These are phyloP conservation scores for Ypsolopha scabrella DNA, from an alignment of 2,888 invertebrate genomes.

Conservation along the genomic window DNA sequence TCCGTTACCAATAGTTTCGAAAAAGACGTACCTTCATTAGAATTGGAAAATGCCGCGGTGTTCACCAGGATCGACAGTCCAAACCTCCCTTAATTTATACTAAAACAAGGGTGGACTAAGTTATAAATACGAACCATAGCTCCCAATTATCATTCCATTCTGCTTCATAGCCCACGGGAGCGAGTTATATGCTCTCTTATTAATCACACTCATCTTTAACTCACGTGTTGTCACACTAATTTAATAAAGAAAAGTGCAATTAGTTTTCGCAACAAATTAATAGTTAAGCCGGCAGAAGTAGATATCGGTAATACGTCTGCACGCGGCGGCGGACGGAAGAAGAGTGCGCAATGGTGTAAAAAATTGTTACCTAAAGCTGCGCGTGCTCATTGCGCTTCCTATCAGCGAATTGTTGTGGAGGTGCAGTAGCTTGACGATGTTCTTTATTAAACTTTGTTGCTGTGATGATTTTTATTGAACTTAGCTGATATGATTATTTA, in stretches of 20 bases:
- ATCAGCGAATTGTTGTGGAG: constrained; percentile 2
- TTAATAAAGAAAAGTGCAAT: constrained; percentile 12
- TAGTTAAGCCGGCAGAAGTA: not conserved
- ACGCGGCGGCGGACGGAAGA: constrained; percentile 25
- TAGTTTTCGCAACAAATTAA: not conserved
- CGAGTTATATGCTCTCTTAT: constrained; percentile 18
- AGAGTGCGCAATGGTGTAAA: constrained; percentile 32
- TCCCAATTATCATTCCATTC: constrained; percentile 15
- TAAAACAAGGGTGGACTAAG: not conserved
- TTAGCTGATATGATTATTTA: too few relatives aligned
- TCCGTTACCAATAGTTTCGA: too few relatives aligned
- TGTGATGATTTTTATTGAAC: too few relatives aligned
- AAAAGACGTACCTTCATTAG: too few relatives aligned
- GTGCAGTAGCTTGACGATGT: not conserved
- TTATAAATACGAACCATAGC: constrained; percentile 21
- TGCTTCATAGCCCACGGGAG: constrained; percentile 22
- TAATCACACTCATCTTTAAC: constrained; percentile 27
- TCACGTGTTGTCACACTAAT: not conserved
- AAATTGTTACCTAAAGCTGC: constrained; percentile 34
- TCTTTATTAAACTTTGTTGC: not conserved
- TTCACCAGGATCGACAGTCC: too few relatives aligned
- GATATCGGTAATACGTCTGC: constrained; percentile 17
- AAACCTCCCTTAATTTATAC: too few relatives aligned
- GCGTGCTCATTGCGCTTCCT: constrained; percentile 31
- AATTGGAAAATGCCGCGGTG: too few relatives aligned